A percentile compares a stretch with the other conserved stretches of the same genome.
Evolutionary conservation across 1,140 invertebrate genomes (phyloP).

Genomic region (Archegozetes longisetosus): DNA sequence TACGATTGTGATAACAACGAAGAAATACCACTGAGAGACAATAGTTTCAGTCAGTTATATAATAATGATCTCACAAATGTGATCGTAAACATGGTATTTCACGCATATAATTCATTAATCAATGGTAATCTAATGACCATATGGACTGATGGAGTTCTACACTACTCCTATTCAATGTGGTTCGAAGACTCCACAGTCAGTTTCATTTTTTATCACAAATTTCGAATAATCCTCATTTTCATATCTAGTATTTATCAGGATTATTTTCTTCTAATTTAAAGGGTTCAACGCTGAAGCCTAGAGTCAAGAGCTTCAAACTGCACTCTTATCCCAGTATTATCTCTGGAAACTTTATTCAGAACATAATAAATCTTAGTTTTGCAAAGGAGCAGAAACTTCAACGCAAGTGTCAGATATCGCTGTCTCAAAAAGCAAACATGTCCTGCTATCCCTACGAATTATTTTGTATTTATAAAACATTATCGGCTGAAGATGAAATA

Average conservation of each 20-base stretch:
- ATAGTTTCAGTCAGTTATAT: no score
- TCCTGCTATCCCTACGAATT: background rate
- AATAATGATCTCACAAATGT: no score
- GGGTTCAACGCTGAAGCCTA: background rate
- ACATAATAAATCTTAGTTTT: background rate
- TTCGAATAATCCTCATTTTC: no score
- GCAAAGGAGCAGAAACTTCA: background rate
- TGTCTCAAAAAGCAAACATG: background rate
- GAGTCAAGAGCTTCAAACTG: background rate
- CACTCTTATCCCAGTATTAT: background rate
- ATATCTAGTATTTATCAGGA: no score
- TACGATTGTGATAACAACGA: background rate
- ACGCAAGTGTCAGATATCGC: background rate
- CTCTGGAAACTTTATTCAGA: background rate
- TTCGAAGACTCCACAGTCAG: background rate
- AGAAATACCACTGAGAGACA: background rate
- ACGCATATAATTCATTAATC: background rate
- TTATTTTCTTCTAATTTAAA: no score
- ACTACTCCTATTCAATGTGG: background rate
- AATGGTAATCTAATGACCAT: background rate
- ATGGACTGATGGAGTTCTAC: background rate
- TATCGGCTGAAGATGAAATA: background rate
- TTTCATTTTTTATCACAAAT: no score
- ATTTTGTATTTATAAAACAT: background rate
- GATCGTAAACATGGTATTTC: background rate